Evolutionary conservation across 2,797 vertebrate species (phyloP), one percentile per base, ranked within the genome.

Genomic region (Pseudomugil tenellus): DNA sequence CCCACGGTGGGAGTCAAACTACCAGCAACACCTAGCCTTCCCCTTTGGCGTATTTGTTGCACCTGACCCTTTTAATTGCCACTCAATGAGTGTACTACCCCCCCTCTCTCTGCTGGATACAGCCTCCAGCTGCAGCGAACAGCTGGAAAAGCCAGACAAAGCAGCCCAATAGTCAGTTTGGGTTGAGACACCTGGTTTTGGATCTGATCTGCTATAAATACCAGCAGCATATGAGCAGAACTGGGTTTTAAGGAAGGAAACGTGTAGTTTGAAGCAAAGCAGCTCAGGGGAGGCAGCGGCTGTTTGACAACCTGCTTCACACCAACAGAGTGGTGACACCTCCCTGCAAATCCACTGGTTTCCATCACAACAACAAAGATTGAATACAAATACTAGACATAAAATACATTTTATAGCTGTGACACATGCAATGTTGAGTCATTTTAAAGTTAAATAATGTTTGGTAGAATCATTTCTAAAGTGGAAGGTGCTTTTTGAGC

Each of bases 401-500:
- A 16, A 28, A 72, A 32, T 29, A 55, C 37, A 66, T 54, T 46
- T 3, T 49, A 49, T 23, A 12, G 54, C 55, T 63, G 37, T 61
- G 63, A 74, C 31, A 72, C 49, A 76, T 39, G 60, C 16, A 60
- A 25, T 54, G 32, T 48, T 43, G 34, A 28, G 4, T 31, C 25
- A 56, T 19, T 16, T n/a, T 2, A 60, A 25, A 28, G 34, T 43
- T 34, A 35, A 61, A 67, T 58, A 41, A 16, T n/a, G n/a, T n/a
- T 48, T 72, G 58, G 56, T 29, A 43, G 56, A 19, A 26, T 72
- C 54, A 71, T 41, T 53, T 58, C 21, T 68, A 53, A 74, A 32
- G 13, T 76, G 37, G 43, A 89, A 77, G 74, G 70, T 31, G 82
- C 67, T 64, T 67, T 72, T 35, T 64, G 71, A 60, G 0, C 60